phyloP scores from a whole-genome alignment of 2,797 vertebrate genomes.

The Neosilurus hyrtlii region DNA sequence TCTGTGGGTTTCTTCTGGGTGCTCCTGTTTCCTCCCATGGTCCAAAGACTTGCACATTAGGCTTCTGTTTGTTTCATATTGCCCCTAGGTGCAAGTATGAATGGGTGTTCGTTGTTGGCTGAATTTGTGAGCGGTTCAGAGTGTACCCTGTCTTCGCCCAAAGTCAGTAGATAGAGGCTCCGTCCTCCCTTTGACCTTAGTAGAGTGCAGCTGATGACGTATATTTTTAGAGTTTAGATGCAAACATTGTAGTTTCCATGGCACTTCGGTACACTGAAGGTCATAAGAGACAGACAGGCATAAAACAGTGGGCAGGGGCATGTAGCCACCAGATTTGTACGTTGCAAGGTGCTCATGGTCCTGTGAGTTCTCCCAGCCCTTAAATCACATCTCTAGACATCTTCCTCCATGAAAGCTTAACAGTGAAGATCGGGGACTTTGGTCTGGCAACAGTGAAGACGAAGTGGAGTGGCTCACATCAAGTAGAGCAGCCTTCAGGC shows the following conservation, averaged over 20 bases:
- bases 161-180: too few species aligned
- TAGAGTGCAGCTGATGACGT: not conserved
- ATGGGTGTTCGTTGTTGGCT: too few species aligned
- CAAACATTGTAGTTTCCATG: not conserved
- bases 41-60: too few species aligned
- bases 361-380: not conserved
- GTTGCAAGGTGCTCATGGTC: not conserved
- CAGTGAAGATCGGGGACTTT: conserved; percentile 97
- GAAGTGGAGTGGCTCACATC: conserved; percentile 94
- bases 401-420: conserved; percentile 95
- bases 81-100: too few species aligned
- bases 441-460: conserved; percentile 96
- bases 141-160: too few species aligned
- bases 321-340: not conserved
- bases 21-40: too few species aligned
- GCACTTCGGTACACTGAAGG: not conserved
- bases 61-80: too few species aligned
- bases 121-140: too few species aligned
- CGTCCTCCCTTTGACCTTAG: too few species aligned
- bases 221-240: not conserved
- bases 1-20: too few species aligned
- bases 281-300: not conserved
- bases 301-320: not conserved
- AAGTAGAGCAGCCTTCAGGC: conserved; percentile 94
- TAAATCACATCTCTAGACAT: conserved; percentile 76